These are phyloP conservation scores for Apantesis nais DNA, from an alignment of 2,888 invertebrate genomes.

Conservation along the genomic window DNA sequence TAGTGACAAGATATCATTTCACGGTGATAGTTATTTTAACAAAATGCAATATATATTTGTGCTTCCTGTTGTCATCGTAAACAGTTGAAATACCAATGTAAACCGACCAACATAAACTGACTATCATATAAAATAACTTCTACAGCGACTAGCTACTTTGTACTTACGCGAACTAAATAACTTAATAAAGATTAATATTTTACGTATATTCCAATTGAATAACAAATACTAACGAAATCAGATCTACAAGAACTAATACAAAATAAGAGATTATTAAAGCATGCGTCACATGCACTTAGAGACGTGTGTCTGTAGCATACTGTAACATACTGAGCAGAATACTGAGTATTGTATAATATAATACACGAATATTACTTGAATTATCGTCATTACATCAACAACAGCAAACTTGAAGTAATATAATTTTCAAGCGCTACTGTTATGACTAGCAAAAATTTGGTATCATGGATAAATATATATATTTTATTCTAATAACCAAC, in stretches of 20 bases:
- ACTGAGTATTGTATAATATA: slow-evolving; percentile 60
- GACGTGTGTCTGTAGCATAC: slow-evolving; percentile 61
- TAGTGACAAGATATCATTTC: slow-evolving; percentile 52
- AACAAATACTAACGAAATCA: slow-evolving; percentile 48
- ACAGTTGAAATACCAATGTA: slow-evolving; percentile 9
- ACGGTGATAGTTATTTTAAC: slow-evolving; percentile 43
- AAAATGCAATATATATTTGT: slow-evolving; percentile 43
- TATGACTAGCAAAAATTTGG: slow-evolving; percentile 77
- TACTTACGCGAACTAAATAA: slow-evolving; percentile 62
- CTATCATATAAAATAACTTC: slow-evolving; percentile 40
- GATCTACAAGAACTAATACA: slow-evolving; percentile 63
- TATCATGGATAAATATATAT: slow-evolving; percentile 65
- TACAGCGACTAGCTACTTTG: slow-evolving; percentile 80
- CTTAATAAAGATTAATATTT: slow-evolving; percentile 37
- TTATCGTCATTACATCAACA: slow-evolving; percentile 61
- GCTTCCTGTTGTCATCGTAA: slow-evolving; percentile 29
- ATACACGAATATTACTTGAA: slow-evolving; percentile 53
- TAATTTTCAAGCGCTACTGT: slow-evolving; percentile 73
- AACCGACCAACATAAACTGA: slow-evolving; percentile 16
- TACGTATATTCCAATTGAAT: slow-evolving; percentile 42
- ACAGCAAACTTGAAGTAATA: slow-evolving; percentile 63
- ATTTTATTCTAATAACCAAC: slow-evolving; percentile 85
- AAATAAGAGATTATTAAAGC: slow-evolving; percentile 66
- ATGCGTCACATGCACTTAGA: slow-evolving; percentile 76
- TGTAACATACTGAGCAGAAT: slow-evolving; percentile 58